Base-by-base conservation (phyloP, 92 coral and sea anemone genomes). In the Blastomussa wellsi region DNA sequence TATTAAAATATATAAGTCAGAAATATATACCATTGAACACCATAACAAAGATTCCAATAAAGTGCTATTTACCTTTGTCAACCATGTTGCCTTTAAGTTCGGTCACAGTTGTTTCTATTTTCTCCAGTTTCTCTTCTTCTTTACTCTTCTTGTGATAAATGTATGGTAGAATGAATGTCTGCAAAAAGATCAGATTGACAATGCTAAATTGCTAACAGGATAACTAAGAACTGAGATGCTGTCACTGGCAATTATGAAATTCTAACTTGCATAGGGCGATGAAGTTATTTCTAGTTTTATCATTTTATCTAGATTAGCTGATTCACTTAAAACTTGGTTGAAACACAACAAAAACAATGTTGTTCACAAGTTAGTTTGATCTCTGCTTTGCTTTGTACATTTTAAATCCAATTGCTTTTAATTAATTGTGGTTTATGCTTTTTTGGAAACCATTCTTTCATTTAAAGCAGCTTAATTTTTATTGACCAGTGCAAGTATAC, bases 81-180 rank as follows among this genome's bases (percentile, higher is more conserved):
- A 72, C 60, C 48, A 94, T 86, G 79, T 85, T 90, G 29, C 85
- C 88, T 42, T 82, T 90, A 19, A 92, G 91, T 84, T 94, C 88
- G 29, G 72, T 57, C 17, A 94, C 94, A 53, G 92, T 80, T 26
- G 78, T 79, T 69, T 94, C 95, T 44, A 94, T 85, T 59, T 83
- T 90, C 55, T 92, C 93, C 29, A 94, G 87, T 76, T 87, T 94
- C 44, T 90, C 90, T n/a, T 94, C 92, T 59, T 94, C 95, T 57
- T 80, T 83, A 55, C 89, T 82, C 77, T 84, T 90, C 84, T 90
- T 81, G 67, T 83, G 78, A 51, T 77, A 78, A 64, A 94, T 59
- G 80, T 87, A 81, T 37, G 98, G 98, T 44, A 94, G 72, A 24
- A 94, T 79, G 47, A 90, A 92, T 49, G 87, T 88, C 98, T 94